Evolutionary conservation across 2,797 vertebrate genomes (phyloP).

Genomic region (Threskiornis aethiopicus): DNA sequence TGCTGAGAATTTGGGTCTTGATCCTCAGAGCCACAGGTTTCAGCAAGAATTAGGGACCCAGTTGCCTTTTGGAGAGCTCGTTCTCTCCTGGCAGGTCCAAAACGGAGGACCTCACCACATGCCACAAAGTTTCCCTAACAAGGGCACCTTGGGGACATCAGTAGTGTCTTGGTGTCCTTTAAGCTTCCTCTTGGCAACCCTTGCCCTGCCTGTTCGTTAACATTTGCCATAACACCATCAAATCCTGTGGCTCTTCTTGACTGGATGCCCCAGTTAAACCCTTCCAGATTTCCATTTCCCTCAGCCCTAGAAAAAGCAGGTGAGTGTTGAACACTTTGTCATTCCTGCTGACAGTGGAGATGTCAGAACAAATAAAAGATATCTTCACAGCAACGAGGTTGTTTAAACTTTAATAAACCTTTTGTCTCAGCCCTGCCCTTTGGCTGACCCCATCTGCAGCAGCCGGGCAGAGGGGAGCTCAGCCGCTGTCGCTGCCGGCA

Average conservation of each 20-base stretch:
- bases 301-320: background rate
- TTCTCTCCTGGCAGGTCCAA: background rate
- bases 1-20: background rate
- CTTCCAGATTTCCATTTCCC: background rate
- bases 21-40: background rate
- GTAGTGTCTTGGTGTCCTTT: background rate
- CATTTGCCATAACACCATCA: background rate
- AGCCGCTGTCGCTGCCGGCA: accelerated
- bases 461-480: background rate
- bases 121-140: background rate
- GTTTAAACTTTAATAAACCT: conserved; percentile 49
- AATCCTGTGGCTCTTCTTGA: background rate
- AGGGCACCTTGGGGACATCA: background rate
- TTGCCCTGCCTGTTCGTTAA: background rate
- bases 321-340: background rate
- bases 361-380: conserved; percentile 24
- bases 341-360: background rate
- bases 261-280: background rate
- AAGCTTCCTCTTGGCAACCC: background rate
- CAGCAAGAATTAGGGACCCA: background rate
- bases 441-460: accelerated
- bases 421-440: background rate
- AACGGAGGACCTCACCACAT: background rate
- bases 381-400: accelerated
- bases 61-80: accelerated